Evolutionary conservation across 2,888 invertebrate species (phyloP).

Genomic region (Ochlodes sylvanus): DNA sequence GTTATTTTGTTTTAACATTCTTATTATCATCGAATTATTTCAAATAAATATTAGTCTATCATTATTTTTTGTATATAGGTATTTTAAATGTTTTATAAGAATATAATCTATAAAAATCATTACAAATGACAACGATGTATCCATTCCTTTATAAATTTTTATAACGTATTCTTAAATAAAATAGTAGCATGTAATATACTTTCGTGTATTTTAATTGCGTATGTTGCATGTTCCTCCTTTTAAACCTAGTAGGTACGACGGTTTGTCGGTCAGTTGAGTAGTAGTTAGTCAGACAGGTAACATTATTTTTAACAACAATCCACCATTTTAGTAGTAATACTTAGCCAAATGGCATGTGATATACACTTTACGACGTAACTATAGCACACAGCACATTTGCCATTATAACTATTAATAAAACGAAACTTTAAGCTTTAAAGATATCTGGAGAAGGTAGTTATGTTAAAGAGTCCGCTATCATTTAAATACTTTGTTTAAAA

Average conservation of each 20-base stretch:
- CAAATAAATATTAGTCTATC: slow-evolving; percentile 33
- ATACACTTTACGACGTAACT: too few species aligned
- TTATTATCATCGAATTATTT: slow-evolving; percentile 50
- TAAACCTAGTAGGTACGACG: background rate
- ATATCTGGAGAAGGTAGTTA: too few species aligned
- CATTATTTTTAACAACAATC: too few species aligned
- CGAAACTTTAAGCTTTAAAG: too few species aligned
- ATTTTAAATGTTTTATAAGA: slow-evolving; percentile 48
- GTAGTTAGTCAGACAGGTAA: too few species aligned
- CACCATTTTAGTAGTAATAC: too few species aligned
- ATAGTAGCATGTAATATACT: slow-evolving; percentile 41
- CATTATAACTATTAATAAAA: too few species aligned
- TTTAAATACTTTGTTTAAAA: too few species aligned
- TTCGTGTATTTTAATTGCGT: slow-evolving; percentile 40
- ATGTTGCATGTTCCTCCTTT: background rate
- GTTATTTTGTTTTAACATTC: slow-evolving; percentile 61
- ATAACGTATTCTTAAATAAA: slow-evolving; percentile 44
- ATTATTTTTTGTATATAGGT: slow-evolving; percentile 42
- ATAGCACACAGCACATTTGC: too few species aligned
- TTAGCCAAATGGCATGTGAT: too few species aligned
- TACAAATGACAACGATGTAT: slow-evolving; percentile 59
- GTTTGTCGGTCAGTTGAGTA: too few species aligned
- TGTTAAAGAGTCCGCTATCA: too few species aligned
- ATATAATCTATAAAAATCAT: slow-evolving; percentile 41
- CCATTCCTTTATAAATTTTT: slow-evolving; percentile 54